Evolutionary conservation across 1,140 invertebrate species (phyloP).

Genomic region (Triops cancriformis): DNA sequence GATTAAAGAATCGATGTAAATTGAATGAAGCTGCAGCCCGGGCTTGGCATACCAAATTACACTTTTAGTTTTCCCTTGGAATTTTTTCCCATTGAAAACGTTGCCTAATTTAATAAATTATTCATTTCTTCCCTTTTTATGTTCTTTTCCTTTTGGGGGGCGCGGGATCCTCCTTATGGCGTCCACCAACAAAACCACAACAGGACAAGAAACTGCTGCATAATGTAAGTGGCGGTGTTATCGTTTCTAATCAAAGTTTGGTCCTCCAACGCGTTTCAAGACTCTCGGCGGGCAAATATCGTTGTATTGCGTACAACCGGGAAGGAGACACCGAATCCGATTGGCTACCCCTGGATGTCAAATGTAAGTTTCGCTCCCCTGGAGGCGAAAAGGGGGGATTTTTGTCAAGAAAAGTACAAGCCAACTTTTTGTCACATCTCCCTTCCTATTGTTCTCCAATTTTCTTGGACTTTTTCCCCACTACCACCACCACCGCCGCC

Average conservation of each 20-base stretch:
- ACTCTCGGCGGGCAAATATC: constrained; percentile 65
- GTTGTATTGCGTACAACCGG: constrained; percentile 71
- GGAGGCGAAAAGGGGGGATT: neutral
- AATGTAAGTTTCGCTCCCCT: constrained; percentile 60
- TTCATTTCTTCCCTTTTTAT: neutral
- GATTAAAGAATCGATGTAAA: neutral
- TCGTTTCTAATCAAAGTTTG: constrained; percentile 75
- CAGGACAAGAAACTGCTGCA: constrained; percentile 66
- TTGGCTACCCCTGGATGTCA: constrained; percentile 66
- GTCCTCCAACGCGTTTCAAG: constrained; percentile 70
- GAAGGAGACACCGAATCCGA: constrained; percentile 79
- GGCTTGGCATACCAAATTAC: neutral
- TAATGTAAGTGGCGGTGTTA: constrained; percentile 70
- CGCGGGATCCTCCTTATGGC: too few relatives aligned
- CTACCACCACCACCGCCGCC: too few relatives aligned
- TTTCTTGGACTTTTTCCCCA: too few relatives aligned
- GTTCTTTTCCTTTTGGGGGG: too few relatives aligned
- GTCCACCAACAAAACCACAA: neutral
- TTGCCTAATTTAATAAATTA: neutral
- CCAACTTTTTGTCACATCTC: neutral
- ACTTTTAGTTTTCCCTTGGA: neutral
- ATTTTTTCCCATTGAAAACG: neutral
- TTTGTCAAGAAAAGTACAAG: too few relatives aligned
- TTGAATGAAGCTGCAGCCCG: neutral
- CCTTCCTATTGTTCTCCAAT: neutral